These are phyloP conservation scores for Clarias pachynema DNA, from an alignment of 2,797 vertebrate genomes.

Conservation along the genomic window DNA sequence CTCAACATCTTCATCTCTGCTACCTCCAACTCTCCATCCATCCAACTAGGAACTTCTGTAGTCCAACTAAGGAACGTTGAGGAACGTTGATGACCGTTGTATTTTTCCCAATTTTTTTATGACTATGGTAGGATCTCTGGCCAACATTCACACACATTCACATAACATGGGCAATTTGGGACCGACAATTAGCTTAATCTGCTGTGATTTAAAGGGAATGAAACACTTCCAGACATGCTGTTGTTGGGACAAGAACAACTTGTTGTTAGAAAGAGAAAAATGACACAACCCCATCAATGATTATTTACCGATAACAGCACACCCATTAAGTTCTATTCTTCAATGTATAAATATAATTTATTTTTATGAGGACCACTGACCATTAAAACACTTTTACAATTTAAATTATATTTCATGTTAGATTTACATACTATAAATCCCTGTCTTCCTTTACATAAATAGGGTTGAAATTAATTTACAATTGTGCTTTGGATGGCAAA, in stretches of 20 bases:
- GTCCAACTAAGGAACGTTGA: too few species aligned
- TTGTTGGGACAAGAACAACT: neutral
- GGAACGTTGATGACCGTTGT: too few species aligned
- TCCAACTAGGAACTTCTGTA: too few species aligned
- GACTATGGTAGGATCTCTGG: too few species aligned
- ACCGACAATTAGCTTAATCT: too few species aligned
- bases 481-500: neutral
- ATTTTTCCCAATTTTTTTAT: too few species aligned
- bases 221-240: neutral
- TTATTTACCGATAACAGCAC: neutral
- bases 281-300: neutral
- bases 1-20: too few species aligned
- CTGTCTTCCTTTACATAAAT: neutral
- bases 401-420: neutral
- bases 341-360: neutral
- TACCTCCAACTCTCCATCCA: too few species aligned
- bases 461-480: neutral
- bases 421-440: neutral
- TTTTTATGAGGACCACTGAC: neutral
- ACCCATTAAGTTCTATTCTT: neutral
- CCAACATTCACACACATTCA: too few species aligned
- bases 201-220: neutral
- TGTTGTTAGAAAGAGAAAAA: neutral
- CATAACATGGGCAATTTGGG: too few species aligned
- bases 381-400: neutral